Evolutionary conservation across 1,140 invertebrate genomes (phyloP).

Genomic region (Babylonia areolata): DNA sequence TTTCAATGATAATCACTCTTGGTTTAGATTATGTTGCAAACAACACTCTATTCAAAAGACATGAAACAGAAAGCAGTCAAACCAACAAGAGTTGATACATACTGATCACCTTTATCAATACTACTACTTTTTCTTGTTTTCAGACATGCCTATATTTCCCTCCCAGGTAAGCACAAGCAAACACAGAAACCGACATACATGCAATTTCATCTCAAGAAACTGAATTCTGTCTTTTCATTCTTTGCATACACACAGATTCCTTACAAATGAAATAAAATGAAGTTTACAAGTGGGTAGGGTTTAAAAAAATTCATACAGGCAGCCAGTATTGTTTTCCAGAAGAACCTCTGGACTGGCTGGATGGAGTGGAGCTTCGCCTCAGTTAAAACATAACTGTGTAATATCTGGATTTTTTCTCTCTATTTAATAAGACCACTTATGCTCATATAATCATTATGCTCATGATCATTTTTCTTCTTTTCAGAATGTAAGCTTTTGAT

Average conservation of each 20-base stretch:
- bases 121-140: not conserved
- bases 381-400: not conserved
- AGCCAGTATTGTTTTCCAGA: not conserved
- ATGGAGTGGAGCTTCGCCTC: not conserved
- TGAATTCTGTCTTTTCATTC: not conserved
- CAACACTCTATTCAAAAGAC: not conserved
- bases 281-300: too few species aligned
- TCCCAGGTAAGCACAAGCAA: not conserved
- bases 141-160: not conserved
- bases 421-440: too few species aligned
- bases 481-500: conserved; percentile 1
- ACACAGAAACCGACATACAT: not conserved
- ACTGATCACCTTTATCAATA: not conserved
- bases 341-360: not conserved
- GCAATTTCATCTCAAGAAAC: not conserved
- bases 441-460: too few species aligned
- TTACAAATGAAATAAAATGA: too few species aligned
- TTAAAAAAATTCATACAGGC: not conserved
- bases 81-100: not conserved
- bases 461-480: too few species aligned
- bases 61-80: not conserved
- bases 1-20: conserved; percentile 18
- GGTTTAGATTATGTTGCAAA: conserved; percentile 8
- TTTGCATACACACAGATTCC: not conserved
- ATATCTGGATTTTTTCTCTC: too few species aligned